A percentile compares a stretch with the other conserved stretches of the same genome.
These are phyloP conservation scores for Simalia tracyae DNA, from an alignment of 2,797 vertebrate genomes.

Conservation along the genomic window DNA sequence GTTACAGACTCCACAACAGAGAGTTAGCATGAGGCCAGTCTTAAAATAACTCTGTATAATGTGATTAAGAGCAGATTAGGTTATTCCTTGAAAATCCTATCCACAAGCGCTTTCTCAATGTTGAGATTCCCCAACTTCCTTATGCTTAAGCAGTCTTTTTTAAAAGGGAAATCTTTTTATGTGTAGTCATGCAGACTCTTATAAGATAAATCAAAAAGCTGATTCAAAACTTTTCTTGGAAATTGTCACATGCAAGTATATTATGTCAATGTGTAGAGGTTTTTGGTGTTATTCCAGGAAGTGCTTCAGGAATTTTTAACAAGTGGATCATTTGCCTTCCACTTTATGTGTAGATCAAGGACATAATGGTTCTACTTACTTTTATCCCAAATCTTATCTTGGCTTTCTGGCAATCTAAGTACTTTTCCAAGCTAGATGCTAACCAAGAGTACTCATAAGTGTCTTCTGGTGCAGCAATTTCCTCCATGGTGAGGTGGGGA, in stretches of 20 bases:
- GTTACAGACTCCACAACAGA: constrained; percentile 38
- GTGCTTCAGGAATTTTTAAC: background rate
- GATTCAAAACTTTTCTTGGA: background rate
- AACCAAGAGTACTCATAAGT: too few species aligned
- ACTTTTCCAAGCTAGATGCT: too few species aligned
- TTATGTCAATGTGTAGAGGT: background rate
- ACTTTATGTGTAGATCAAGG: background rate
- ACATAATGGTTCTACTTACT: background rate
- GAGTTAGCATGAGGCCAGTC: constrained; percentile 32
- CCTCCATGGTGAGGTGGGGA: too few species aligned
- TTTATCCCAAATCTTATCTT: background rate
- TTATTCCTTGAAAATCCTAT: constrained; percentile 31
- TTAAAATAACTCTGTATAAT: constrained; percentile 47
- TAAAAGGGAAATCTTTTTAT: background rate
- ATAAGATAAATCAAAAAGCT: background rate
- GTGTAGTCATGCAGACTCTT: background rate
- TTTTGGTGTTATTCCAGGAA: background rate
- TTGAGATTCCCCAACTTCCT: background rate
- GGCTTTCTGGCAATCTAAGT: background rate
- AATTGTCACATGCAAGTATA: background rate
- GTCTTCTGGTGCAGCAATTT: too few species aligned
- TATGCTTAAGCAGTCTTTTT: background rate
- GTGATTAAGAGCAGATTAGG: constrained; percentile 7
- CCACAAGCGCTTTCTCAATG: constrained; percentile 12
- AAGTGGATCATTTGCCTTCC: background rate